Evolutionary conservation across 2,888 invertebrate species (phyloP).

Genomic region (Euclidia mi): DNA sequence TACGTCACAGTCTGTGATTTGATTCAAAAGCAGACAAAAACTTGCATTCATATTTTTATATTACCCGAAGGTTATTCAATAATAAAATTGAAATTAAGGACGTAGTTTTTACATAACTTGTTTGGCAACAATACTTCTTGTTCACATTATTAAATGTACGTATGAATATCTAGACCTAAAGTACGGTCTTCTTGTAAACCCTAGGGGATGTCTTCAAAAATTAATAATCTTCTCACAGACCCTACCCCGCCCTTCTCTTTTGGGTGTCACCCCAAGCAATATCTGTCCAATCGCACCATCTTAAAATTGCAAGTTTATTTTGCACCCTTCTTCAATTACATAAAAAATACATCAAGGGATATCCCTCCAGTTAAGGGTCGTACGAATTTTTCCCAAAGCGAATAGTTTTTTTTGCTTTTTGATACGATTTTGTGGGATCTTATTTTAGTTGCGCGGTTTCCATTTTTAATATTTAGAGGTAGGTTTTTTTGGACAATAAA

Average conservation of each 20-base stretch:
- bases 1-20: background rate
- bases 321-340: constrained; percentile 68
- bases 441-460: constrained; percentile 40
- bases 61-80: constrained; percentile 7
- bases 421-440: constrained; percentile 47
- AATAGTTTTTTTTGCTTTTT: constrained; percentile 58
- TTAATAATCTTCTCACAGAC: constrained; percentile 48
- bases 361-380: constrained; percentile 60
- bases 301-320: constrained; percentile 77
- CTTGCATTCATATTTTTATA: background rate
- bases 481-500: constrained; percentile 13
- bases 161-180: constrained; percentile 28
- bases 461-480: constrained; percentile 33
- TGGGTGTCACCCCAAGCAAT: constrained; percentile 72
- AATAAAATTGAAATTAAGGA: constrained; percentile 7
- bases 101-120: constrained; percentile 5
- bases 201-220: constrained; percentile 42
- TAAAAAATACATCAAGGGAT: constrained; percentile 78
- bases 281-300: constrained; percentile 72
- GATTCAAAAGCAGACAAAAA: background rate
- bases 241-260: constrained; percentile 65
- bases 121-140: constrained; percentile 8
- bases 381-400: constrained; percentile 52
- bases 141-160: constrained; percentile 18
- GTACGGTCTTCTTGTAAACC: constrained; percentile 30